A percentile compares a stretch with the other conserved stretches of the same genome.
Conservation (phyloP, 2,888 invertebrate species). For the Torymus auratus region DNA sequence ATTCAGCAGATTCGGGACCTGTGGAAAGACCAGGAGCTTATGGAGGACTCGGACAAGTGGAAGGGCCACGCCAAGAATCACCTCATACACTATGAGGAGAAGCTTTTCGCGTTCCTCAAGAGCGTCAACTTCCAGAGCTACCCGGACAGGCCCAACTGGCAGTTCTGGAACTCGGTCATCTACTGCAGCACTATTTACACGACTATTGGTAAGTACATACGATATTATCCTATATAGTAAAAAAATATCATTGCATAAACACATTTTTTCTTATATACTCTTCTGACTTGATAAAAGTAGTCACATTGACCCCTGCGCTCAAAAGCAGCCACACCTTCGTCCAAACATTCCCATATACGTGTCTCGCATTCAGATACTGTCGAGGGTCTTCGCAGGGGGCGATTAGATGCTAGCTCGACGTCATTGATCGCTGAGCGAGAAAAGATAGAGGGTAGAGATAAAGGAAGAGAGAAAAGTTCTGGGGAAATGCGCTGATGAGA, state of each 20-base stretch:
- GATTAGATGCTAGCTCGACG: too few species aligned
- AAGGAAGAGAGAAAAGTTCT: too few species aligned
- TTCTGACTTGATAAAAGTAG: not conserved
- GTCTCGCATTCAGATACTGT: too few species aligned
- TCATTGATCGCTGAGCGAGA: too few species aligned
- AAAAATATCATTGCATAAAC: too few species aligned
- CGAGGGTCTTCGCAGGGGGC: too few species aligned
- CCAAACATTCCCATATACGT: too few species aligned
- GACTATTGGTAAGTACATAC: constrained; percentile 85
- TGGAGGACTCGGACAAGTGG: constrained; percentile 76
- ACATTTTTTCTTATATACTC: constrained; percentile 27
- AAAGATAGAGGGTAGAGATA: too few species aligned
- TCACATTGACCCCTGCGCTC: too few species aligned
- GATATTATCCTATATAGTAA: too few species aligned
- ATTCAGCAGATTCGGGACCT: constrained; percentile 68
- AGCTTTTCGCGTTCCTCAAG: constrained; percentile 61
- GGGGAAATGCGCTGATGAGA: too few species aligned
- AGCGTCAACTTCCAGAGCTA: constrained; percentile 50
- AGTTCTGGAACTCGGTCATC: constrained; percentile 91
- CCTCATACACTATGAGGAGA: constrained; percentile 79
- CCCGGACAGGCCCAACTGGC: constrained; percentile 81
- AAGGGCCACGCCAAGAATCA: constrained; percentile 77
- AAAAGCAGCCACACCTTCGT: too few species aligned
- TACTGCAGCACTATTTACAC: constrained; percentile 93
- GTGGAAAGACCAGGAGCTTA: constrained; percentile 67